A percentile compares a stretch with the other conserved stretches of the same genome.
phyloP scores from a whole-genome alignment of 2,888 invertebrate genomes.

The Ichneumon xanthorius region DNA sequence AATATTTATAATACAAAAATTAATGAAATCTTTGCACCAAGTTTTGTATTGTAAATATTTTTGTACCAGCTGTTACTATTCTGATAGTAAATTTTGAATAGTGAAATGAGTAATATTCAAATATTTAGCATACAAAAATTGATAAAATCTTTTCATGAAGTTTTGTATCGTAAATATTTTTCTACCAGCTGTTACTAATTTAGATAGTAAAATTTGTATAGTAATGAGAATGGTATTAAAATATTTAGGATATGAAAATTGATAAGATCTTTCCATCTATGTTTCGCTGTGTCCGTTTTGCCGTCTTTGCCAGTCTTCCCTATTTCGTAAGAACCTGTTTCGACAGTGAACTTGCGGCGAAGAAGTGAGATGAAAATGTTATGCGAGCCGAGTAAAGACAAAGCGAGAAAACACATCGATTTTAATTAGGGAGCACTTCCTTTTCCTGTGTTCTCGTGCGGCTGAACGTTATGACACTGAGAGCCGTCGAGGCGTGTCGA shows the following conservation, averaged over 20 bases:
- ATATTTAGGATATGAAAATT: not conserved
- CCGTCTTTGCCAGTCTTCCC: no score
- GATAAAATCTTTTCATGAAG: not conserved
- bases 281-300: no score
- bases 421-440: constrained; percentile 38
- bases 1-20: no score
- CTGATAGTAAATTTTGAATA: no score
- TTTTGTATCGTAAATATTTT: not conserved
- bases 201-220: no score
- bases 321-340: not conserved
- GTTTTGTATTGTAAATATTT: no score
- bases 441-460: constrained; percentile 41
- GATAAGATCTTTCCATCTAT: not conserved
- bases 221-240: not conserved
- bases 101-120: not conserved
- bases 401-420: constrained; percentile 49
- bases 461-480: constrained; percentile 59
- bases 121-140: not conserved
- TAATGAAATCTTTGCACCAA: no score
- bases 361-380: not conserved
- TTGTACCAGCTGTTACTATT: no score
- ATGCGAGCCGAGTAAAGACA: not conserved
- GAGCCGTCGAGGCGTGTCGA: constrained; percentile 64
- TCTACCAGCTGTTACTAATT: no score
- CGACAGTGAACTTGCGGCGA: not conserved